Percentiles rank a stretch among this genome's conserved stretches.
These are phyloP conservation scores for Paracentrotus lividus DNA, from an alignment of 53 echinoderm and acorn worm genomes.

Conservation along the genomic window DNA sequence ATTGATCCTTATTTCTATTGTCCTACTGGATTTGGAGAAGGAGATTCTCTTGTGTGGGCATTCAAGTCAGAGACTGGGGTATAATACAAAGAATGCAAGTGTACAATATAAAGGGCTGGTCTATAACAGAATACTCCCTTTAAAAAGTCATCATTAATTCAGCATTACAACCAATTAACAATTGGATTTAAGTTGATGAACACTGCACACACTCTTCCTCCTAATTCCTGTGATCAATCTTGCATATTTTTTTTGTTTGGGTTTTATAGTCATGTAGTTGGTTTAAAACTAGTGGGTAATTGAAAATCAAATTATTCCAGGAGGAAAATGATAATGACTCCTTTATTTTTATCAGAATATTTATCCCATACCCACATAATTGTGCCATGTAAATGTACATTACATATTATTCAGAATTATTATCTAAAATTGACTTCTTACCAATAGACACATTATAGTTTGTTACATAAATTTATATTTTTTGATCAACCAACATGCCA, in stretches of 20 bases:
- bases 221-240: conserved; percentile 33
- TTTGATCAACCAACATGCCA: no score
- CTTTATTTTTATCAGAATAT: no score
- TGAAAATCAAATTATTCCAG: not conserved
- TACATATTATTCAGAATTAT: no score
- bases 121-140: conserved; percentile 2
- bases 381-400: no score
- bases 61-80: not conserved
- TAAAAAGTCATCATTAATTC: conserved; percentile 37
- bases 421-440: no score
- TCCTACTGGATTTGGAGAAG: not conserved
- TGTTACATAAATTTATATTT: no score
- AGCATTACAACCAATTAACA: conserved; percentile 31
- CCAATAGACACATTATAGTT: no score
- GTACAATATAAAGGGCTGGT: not conserved
- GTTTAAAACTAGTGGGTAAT: not conserved
- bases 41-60: not conserved
- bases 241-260: conserved; percentile 29
- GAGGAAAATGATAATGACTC: not conserved
- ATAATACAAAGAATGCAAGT: conserved; percentile 30
- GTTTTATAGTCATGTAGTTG: not conserved
- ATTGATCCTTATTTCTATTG: conserved; percentile 53
- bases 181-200: conserved; percentile 18
- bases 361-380: no score
- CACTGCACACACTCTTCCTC: not conserved